These are phyloP conservation scores for Rhabdornis inornatus DNA, from an alignment of 2,113 vertebrate species.

Conservation along the genomic window DNA sequence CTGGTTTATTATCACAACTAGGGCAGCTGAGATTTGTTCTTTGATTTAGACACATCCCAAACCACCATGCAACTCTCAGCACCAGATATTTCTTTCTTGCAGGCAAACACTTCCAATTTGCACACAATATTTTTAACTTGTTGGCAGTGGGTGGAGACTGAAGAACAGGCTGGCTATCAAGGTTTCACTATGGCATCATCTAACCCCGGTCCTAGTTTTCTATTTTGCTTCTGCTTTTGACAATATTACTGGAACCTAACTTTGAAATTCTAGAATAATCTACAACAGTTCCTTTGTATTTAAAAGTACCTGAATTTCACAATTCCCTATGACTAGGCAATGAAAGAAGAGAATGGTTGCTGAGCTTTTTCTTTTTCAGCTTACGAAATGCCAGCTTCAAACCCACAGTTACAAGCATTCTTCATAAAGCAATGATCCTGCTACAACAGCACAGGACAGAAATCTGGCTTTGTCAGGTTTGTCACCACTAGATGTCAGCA, in stretches of 20 bases:
- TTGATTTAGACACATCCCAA: neutral
- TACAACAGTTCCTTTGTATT: neutral
- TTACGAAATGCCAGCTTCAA: neutral
- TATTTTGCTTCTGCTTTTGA: neutral
- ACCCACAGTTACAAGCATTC: neutral
- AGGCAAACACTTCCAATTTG: neutral
- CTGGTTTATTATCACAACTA: neutral
- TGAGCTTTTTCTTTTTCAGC: neutral
- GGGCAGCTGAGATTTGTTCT: neutral
- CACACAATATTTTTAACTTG: neutral
- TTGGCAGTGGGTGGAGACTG: neutral
- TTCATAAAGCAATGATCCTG: neutral
- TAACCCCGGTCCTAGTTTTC: neutral
- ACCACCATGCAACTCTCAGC: fast-evolving
- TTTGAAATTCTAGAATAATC: neutral
- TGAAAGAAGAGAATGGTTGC: neutral
- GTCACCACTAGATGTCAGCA: slow-evolving; percentile 77
- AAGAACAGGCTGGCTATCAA: neutral
- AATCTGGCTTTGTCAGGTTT: neutral
- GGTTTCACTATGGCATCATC: neutral
- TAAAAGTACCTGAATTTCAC: neutral
- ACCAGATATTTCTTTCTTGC: neutral
- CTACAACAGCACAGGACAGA: neutral
- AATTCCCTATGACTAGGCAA: neutral
- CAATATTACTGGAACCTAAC: neutral